phyloP scores from a whole-genome alignment of 2,797 vertebrate genomes.

The Menidia menidia region DNA sequence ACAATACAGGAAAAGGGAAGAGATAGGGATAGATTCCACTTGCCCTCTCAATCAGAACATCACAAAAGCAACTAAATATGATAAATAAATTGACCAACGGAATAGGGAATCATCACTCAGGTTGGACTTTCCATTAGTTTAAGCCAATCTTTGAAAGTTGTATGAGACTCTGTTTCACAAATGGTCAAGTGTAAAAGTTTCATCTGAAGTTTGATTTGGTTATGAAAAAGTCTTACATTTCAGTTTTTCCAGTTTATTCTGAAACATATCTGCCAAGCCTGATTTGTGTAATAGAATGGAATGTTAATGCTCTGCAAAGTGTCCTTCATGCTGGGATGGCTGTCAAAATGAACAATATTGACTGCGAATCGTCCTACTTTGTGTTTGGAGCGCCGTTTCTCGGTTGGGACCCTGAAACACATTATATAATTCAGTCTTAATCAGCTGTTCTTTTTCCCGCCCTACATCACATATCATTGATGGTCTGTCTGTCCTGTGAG shows the following conservation, averaged over 20 bases:
- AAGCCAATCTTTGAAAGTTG: neutral
- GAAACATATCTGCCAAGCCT: neutral
- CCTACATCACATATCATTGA: neutral
- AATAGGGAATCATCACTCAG: neutral
- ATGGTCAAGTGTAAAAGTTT: neutral
- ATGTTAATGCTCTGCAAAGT: neutral
- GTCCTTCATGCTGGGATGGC: conserved; percentile 2
- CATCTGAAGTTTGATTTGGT: neutral
- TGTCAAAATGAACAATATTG: conserved; percentile 10
- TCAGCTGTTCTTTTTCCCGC: neutral
- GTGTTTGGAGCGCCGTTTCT: neutral
- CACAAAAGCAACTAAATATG: neutral
- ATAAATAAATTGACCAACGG: neutral
- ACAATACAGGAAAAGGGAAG: too few relatives aligned
- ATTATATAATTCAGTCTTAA: neutral
- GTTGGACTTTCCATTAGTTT: neutral
- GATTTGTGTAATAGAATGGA: conserved; percentile 13
- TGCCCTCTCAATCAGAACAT: too few relatives aligned
- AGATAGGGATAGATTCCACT: too few relatives aligned
- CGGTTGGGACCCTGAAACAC: neutral
- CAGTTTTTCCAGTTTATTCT: conserved; percentile 3
- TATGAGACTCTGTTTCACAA: neutral
- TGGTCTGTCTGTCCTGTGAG: neutral
- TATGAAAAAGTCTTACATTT: conserved; percentile 5
- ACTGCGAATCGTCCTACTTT: conserved; percentile 2